Conservation (phyloP, 2,113 vertebrate species). For the Jaculus jaculus region DNA sequence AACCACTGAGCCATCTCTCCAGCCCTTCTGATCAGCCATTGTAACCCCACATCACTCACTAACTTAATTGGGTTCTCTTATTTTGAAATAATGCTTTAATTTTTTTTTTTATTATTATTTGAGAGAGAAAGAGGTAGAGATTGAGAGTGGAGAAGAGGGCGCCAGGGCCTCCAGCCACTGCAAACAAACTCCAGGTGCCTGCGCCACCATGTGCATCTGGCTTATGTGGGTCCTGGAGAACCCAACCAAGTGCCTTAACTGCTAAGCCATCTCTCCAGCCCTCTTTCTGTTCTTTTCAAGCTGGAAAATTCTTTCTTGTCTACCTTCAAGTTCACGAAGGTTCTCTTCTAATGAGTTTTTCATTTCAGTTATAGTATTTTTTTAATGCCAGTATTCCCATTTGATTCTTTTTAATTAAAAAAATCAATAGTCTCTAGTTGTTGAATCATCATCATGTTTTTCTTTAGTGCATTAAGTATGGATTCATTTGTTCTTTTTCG, state of each 20-base stretch:
- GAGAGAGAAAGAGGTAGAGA: too few species aligned
- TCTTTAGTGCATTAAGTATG: conserved; percentile 12
- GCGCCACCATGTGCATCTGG: too few species aligned
- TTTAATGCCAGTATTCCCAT: background rate
- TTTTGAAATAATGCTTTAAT: too few species aligned
- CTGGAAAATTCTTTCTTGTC: background rate
- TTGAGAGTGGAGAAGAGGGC: too few species aligned
- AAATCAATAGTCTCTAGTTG: background rate
- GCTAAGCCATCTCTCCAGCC: too few species aligned
- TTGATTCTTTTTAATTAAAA: background rate
- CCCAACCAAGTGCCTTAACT: too few species aligned
- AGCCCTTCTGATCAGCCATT: too few species aligned
- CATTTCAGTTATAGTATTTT: background rate
- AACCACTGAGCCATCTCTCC: too few species aligned
- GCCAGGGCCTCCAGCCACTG: too few species aligned
- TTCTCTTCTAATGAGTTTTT: background rate
- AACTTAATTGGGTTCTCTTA: conserved; percentile 58
- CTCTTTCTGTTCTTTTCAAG: background rate
- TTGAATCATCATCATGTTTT: background rate
- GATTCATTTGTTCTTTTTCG: background rate
- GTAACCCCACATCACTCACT: background rate
- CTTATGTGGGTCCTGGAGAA: too few species aligned
- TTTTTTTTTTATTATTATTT: too few species aligned
- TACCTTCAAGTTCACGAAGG: background rate
- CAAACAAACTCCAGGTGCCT: too few species aligned